A percentile compares a stretch with the other conserved stretches of the same genome.
Conservation (phyloP, 2,113 vertebrate species). For the Silurus glanis region DNA sequence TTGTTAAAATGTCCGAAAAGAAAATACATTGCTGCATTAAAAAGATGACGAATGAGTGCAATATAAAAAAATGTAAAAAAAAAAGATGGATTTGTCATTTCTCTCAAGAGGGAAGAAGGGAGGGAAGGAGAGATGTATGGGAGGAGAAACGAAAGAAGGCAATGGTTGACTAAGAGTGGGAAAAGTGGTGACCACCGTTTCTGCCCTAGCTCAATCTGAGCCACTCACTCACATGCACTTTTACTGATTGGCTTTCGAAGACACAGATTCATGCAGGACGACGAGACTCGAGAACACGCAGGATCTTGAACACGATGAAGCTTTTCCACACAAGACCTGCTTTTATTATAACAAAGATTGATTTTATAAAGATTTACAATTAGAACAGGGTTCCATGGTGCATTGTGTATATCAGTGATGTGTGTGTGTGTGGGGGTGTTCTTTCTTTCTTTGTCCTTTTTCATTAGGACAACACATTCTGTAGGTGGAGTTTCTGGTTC, state of each 20-base stretch:
- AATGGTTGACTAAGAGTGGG: neutral
- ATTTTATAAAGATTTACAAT: constrained; percentile 31
- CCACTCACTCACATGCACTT: constrained; percentile 9
- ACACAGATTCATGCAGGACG: neutral
- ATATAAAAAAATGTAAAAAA: constrained; percentile 3
- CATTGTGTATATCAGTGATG: neutral
- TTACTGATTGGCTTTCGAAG: constrained; percentile 16
- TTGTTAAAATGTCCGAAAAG: constrained; percentile 45
- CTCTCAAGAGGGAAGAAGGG: neutral
- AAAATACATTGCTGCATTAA: constrained; percentile 50
- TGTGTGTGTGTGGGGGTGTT: no score
- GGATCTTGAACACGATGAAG: neutral
- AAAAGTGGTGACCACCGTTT: constrained; percentile 19
- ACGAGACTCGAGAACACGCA: neutral
- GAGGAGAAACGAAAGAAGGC: neutral
- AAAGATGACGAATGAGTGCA: constrained; percentile 26
- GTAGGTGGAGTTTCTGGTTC: neutral
- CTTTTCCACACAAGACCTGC: neutral
- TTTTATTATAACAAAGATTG: constrained; percentile 45
- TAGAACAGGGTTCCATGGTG: neutral
- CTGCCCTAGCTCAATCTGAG: neutral
- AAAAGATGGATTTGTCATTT: constrained; percentile 5
- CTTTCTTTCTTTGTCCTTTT: neutral
- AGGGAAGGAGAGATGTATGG: neutral
- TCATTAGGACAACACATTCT: neutral